A percentile compares a stretch with the other conserved stretches of the same genome.
Evolutionary conservation across 1,140 invertebrate species (phyloP).

Genomic region (Leptopilina clavipes): DNA sequence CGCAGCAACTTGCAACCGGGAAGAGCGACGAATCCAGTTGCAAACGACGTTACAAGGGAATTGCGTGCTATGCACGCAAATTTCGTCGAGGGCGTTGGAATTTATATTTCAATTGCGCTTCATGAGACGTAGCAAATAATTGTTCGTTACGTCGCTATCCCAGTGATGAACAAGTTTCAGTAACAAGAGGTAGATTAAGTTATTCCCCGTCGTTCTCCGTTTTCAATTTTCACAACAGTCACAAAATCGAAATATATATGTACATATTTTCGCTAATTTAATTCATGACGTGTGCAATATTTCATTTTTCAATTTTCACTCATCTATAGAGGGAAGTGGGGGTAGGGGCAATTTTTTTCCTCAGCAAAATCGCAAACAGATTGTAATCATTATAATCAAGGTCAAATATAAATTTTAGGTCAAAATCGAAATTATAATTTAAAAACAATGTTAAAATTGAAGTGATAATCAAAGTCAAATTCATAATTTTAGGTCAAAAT

Average conservation of each 20-base stretch:
- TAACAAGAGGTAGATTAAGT: constrained; percentile 26
- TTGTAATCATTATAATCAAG: too few relatives aligned
- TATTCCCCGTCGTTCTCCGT: neutral
- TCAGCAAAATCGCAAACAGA: too few relatives aligned
- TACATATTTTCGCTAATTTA: constrained; percentile 4
- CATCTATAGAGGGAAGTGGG: too few relatives aligned
- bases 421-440: too few relatives aligned
- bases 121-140: constrained; percentile 28
- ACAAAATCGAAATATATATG: constrained; percentile 26
- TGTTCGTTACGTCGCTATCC: constrained; percentile 21
- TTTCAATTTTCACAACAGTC: neutral
- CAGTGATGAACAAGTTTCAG: constrained; percentile 29
- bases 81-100: neutral
- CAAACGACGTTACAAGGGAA: constrained; percentile 22
- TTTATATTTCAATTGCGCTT: constrained; percentile 27
- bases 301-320: too few relatives aligned
- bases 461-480: too few relatives aligned
- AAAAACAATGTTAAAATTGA: too few relatives aligned
- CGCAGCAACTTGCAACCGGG: constrained; percentile 9
- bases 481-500: too few relatives aligned
- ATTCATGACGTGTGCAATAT: neutral
- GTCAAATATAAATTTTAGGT: too few relatives aligned
- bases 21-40: constrained; percentile 18
- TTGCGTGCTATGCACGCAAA: constrained; percentile 26
- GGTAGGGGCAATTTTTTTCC: too few relatives aligned